Percentiles rank a stretch among this genome's conserved stretches.
phyloP scores from a whole-genome alignment of 1,140 invertebrate genomes.

The Bombus superbus region DNA sequence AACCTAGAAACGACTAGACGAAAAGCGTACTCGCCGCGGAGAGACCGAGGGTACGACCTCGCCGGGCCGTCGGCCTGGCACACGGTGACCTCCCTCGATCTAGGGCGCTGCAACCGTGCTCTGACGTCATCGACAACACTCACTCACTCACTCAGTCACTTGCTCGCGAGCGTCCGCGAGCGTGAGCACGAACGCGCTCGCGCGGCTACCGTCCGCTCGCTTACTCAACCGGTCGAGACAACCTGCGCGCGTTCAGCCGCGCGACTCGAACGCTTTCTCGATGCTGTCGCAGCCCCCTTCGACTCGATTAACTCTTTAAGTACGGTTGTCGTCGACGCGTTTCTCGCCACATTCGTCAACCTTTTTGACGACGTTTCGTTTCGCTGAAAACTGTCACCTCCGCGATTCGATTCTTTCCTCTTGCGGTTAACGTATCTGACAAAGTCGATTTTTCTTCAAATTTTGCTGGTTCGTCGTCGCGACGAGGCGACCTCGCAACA shows the following conservation, averaged over 20 bases:
- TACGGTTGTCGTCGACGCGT: too few relatives aligned
- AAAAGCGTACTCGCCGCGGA: constrained; percentile 71
- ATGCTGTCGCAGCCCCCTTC: constrained; percentile 21
- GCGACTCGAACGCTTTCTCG: constrained; percentile 50
- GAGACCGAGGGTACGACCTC: constrained; percentile 81
- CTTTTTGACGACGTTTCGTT: too few relatives aligned
- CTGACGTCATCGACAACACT: constrained; percentile 79
- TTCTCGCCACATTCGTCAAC: accelerated
- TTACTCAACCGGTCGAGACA: constrained; percentile 70
- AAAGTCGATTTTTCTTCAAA: too few relatives aligned
- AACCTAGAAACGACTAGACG: constrained; percentile 79
- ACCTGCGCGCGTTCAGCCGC: constrained; percentile 74
- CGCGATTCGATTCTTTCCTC: neutral
- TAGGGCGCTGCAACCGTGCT: constrained; percentile 83
- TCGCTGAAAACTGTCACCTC: too few relatives aligned
- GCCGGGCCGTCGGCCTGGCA: constrained; percentile 82
- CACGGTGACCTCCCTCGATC: constrained; percentile 82
- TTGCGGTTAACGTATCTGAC: too few relatives aligned
- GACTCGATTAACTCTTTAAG: neutral
- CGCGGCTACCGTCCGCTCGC: constrained; percentile 43
- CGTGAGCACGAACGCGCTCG: neutral
- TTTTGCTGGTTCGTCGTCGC: too few relatives aligned
- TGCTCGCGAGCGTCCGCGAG: neutral
- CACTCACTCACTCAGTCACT: constrained; percentile 49
- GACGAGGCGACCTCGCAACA: too few relatives aligned